These are phyloP conservation scores for Cephonodes hylas DNA, from an alignment of 2,888 invertebrate genomes.

Conservation along the genomic window DNA sequence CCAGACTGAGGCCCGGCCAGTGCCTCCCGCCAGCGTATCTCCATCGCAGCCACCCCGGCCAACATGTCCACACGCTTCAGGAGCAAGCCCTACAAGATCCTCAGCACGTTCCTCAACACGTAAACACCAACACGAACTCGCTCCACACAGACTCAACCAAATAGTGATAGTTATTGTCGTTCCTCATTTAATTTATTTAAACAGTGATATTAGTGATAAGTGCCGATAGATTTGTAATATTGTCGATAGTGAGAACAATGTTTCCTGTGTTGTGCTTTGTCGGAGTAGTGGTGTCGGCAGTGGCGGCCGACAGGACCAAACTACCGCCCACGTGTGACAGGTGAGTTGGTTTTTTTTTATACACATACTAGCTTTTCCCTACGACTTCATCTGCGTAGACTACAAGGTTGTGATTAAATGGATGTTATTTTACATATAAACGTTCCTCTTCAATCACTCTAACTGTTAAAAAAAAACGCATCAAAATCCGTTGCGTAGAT, in stretches of 20 bases:
- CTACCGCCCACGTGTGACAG: slow-evolving; percentile 80
- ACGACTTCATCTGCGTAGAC: no score
- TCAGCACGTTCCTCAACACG: slow-evolving; percentile 69
- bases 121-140: slow-evolving; percentile 36
- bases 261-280: slow-evolving; percentile 54
- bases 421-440: no score
- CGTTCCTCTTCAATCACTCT: no score
- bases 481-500: no score
- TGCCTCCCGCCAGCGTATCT: slow-evolving; percentile 35
- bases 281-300: slow-evolving; percentile 46
- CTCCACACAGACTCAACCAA: slow-evolving; percentile 19
- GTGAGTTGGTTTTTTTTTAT: slow-evolving; percentile 56
- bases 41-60: slow-evolving; percentile 43
- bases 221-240: slow-evolving; percentile 18
- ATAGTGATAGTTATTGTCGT: slow-evolving; percentile 36
- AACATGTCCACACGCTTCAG: slow-evolving; percentile 66
- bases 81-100: slow-evolving; percentile 61
- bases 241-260: slow-evolving; percentile 38
- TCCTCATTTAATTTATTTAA: slow-evolving; percentile 53
- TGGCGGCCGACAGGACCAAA: slow-evolving; percentile 60
- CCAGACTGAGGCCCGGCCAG: slow-evolving; percentile 50
- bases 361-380: no score
- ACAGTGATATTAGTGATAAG: slow-evolving; percentile 56
- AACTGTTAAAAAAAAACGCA: no score
- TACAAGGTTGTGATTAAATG: no score